Conservation (phyloP, 2,888 invertebrate species). For the Portevinia maculata region DNA sequence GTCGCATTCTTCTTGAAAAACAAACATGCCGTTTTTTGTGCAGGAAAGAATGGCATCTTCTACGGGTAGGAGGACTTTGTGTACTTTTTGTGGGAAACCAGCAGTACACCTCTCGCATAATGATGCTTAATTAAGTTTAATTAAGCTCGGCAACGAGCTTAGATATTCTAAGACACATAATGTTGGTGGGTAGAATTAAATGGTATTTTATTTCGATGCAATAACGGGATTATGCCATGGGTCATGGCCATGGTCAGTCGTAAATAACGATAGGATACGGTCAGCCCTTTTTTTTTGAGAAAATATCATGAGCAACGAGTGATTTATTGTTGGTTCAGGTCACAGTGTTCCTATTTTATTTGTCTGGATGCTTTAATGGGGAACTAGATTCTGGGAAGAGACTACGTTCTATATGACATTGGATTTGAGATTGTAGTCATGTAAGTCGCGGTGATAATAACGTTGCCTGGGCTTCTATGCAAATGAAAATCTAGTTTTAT, state of each 20-base stretch:
- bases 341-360: conserved; percentile 30
- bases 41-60: not conserved
- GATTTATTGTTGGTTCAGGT: conserved; percentile 44
- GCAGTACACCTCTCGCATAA: conserved; percentile 21
- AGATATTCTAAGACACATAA: not conserved
- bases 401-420: conserved; percentile 20
- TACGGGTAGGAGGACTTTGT: not conserved
- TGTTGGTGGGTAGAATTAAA: conserved; percentile 45
- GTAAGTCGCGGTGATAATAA: not conserved
- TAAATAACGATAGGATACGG: conserved; percentile 41
- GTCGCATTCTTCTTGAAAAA: conserved; percentile 26
- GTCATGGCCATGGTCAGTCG: conserved; percentile 63
- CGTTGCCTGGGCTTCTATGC: too few relatives aligned
- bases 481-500: conserved; percentile 8
- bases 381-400: conserved; percentile 23
- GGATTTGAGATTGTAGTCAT: not conserved
- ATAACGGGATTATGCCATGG: conserved; percentile 63
- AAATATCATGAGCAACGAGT: conserved; percentile 7
- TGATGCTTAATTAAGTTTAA: conserved; percentile 67
- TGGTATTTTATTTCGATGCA: conserved; percentile 32
- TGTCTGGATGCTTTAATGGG: conserved; percentile 21
- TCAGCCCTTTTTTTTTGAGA: conserved; percentile 4
- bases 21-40: conserved; percentile 3
- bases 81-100: conserved; percentile 28
- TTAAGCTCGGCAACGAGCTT: conserved; percentile 43